Evolutionary conservation across 2,797 vertebrate species (phyloP).

Genomic region (Euthynnus affinis): DNA sequence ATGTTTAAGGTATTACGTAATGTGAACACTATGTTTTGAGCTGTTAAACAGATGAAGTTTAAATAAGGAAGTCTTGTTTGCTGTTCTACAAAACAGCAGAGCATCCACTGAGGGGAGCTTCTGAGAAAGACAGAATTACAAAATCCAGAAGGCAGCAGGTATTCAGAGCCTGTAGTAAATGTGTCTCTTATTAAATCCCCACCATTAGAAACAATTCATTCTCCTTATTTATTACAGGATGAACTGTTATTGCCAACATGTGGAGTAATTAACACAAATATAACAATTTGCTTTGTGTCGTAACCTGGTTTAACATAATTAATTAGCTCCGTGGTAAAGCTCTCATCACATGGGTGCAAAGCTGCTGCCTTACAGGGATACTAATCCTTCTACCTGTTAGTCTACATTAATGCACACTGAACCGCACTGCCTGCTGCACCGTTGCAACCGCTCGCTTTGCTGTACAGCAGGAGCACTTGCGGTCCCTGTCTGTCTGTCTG

Average conservation of each 20-base stretch:
- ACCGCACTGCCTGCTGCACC: not conserved
- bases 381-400: constrained; percentile 60
- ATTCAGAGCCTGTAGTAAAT: not conserved
- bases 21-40: too few relatives aligned
- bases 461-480: not conserved
- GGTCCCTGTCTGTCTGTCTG: too few relatives aligned
- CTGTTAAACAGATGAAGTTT: too few relatives aligned
- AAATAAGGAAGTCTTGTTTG: too few relatives aligned
- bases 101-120: not conserved
- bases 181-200: not conserved
- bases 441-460: not conserved
- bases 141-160: too few relatives aligned
- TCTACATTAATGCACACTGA: not conserved
- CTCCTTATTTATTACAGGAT: rapidly evolving
- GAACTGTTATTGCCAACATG: rapidly evolving
- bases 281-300: not conserved
- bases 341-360: constrained; percentile 75
- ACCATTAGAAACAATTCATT: not conserved
- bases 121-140: not conserved
- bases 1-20: too few relatives aligned
- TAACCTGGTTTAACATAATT: constrained; percentile 34
- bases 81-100: too few relatives aligned
- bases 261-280: not conserved
- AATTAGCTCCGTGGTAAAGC: constrained; percentile 68
- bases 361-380: constrained; percentile 47